Evolutionary conservation across 2,113 vertebrate genomes (phyloP).

Genomic region (Nerophis ophidion): DNA sequence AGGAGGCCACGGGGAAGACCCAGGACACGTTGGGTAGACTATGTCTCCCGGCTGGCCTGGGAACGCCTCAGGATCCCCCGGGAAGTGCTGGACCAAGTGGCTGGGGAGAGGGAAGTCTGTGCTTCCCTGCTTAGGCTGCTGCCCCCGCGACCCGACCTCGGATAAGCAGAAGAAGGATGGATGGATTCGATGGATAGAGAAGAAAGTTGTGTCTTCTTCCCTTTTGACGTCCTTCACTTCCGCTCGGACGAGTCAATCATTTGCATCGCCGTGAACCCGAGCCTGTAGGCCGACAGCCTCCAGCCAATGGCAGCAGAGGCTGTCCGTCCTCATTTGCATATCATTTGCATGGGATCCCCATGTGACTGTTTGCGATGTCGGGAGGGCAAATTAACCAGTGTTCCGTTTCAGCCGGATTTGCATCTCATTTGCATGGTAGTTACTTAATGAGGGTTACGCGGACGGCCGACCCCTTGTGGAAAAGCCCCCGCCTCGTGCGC

Average conservation of each 20-base stretch:
- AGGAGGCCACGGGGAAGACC: too few relatives aligned
- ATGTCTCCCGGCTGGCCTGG: too few relatives aligned
- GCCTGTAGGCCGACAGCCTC: conserved; percentile 36
- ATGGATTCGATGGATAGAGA: too few relatives aligned
- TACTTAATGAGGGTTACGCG: conserved; percentile 69
- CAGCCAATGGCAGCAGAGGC: conserved; percentile 51
- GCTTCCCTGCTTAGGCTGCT: too few relatives aligned
- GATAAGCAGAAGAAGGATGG: too few relatives aligned
- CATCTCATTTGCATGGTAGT: conserved; percentile 74
- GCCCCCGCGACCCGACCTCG: too few relatives aligned
- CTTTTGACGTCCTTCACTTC: conserved; percentile 44
- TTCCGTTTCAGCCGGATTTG: conserved; percentile 69
- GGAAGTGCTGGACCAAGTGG: too few relatives aligned
- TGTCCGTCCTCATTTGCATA: conserved; percentile 68
- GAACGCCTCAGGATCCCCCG: too few relatives aligned
- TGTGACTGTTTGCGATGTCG: conserved; percentile 73
- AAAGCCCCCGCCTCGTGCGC: conserved; percentile 51
- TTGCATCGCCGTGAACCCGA: conserved; percentile 45
- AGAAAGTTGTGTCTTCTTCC: conserved; percentile 27
- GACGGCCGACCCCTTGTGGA: conserved; percentile 63
- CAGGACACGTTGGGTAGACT: too few relatives aligned
- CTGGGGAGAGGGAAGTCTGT: too few relatives aligned
- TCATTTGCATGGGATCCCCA: conserved; percentile 71
- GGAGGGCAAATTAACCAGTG: conserved; percentile 76
- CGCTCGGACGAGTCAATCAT: conserved; percentile 55